Evolutionary conservation across 2,113 vertebrate genomes (phyloP).

Genomic region (Mormyrus lacerda): DNA sequence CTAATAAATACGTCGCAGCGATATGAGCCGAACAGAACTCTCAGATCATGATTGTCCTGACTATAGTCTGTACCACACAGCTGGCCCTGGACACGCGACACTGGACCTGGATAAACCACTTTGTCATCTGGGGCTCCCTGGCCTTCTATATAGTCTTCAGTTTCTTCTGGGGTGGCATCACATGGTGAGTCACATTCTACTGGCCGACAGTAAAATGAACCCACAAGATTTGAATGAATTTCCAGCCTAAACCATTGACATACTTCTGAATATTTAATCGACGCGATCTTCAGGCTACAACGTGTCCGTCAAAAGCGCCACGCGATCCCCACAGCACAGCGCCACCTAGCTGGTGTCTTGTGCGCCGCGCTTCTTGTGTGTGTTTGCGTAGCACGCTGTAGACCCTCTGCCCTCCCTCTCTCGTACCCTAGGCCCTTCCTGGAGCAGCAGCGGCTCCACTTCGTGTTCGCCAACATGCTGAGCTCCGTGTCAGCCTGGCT

Average conservation of each 20-base stretch:
- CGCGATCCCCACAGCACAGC: background rate
- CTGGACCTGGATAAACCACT: constrained; percentile 98
- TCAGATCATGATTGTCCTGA: background rate
- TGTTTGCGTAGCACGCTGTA: background rate
- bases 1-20: background rate
- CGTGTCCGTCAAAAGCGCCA: too few species aligned
- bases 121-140: constrained; percentile 96
- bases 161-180: constrained; percentile 97
- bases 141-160: constrained; percentile 96
- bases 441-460: constrained; percentile 90
- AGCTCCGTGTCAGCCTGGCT: constrained; percentile 86
- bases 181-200: constrained; percentile 65
- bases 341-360: background rate
- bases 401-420: background rate
- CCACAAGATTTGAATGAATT: background rate
- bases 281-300: background rate
- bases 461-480: constrained; percentile 91
- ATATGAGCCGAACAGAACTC: background rate
- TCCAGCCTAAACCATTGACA: background rate
- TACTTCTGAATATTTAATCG: background rate
- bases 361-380: background rate
- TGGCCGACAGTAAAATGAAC: background rate
- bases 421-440: constrained; percentile 82
- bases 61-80: constrained; percentile 49
- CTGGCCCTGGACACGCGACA: constrained; percentile 89